Evolutionary conservation across 2,113 vertebrate genomes (phyloP).

Genomic region (Oncorhynchus masou): DNA sequence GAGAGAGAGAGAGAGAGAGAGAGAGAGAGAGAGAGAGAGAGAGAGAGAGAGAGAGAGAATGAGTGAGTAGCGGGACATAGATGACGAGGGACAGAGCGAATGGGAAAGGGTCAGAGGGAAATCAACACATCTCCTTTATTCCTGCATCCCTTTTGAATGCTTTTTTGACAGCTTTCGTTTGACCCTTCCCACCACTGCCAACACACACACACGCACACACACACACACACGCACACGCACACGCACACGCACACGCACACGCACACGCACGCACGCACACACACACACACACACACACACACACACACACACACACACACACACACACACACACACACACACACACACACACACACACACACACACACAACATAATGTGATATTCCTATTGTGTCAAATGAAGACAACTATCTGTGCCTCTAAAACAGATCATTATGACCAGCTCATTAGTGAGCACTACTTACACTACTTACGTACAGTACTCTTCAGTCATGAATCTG

Average conservation of each 20-base stretch:
- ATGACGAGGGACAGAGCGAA: constrained; percentile 32
- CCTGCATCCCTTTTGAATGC: constrained; percentile 50
- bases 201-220: constrained; percentile 13
- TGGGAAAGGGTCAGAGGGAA: background rate
- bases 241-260: no score
- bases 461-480: background rate
- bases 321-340: background rate
- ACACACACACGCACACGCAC: background rate
- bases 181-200: constrained; percentile 10
- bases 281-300: background rate
- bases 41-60: background rate
- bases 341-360: constrained; percentile 10
- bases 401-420: constrained; percentile 28
- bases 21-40: background rate
- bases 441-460: constrained; percentile 50
- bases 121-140: constrained; percentile 45
- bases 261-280: background rate
- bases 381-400: constrained; percentile 49
- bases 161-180: constrained; percentile 42
- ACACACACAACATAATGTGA: constrained; percentile 22
- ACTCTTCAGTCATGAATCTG: constrained; percentile 13
- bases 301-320: constrained; percentile 16
- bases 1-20: background rate
- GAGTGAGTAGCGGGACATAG: background rate
- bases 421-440: constrained; percentile 50